phyloP scores from a whole-genome alignment of 2,888 invertebrate genomes.

The Pachycephus smyrnensis region DNA sequence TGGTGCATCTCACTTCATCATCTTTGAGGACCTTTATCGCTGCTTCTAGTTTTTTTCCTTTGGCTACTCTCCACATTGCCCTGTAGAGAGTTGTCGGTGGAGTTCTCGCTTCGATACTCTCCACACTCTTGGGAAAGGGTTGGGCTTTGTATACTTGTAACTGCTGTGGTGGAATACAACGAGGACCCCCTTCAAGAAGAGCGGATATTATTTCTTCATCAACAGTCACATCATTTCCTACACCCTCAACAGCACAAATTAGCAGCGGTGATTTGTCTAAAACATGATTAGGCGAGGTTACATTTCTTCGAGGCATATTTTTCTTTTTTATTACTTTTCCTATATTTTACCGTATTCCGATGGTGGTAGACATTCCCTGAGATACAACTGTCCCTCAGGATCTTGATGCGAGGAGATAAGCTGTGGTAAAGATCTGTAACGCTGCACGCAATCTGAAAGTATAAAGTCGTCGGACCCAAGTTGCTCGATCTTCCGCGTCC shows the following conservation, averaged over 20 bases:
- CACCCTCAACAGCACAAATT: slow-evolving; percentile 73
- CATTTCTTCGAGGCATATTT: background rate
- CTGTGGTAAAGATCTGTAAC: slow-evolving; percentile 73
- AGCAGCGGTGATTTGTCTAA: slow-evolving; percentile 79
- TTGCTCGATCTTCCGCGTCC: slow-evolving; percentile 62
- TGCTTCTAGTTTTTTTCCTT: slow-evolving; percentile 81
- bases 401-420: slow-evolving; percentile 75
- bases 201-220: slow-evolving; percentile 69
- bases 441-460: slow-evolving; percentile 67
- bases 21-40: slow-evolving; percentile 83
- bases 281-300: slow-evolving; percentile 31
- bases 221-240: slow-evolving; percentile 71
- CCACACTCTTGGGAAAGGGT: slow-evolving; percentile 52
- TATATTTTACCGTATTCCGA: slow-evolving; percentile 81
- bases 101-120: slow-evolving; percentile 32
- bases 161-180: slow-evolving; percentile 77
- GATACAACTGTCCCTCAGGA: slow-evolving; percentile 72
- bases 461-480: slow-evolving; percentile 72
- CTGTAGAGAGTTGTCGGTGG: slow-evolving; percentile 69
- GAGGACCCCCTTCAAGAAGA: slow-evolving; percentile 68
- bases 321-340: background rate
- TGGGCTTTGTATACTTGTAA: slow-evolving; percentile 78
- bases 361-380: slow-evolving; percentile 84
- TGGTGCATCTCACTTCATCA: slow-evolving; percentile 68
- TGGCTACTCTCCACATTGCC: slow-evolving; percentile 82